Conservation (phyloP, 2,113 vertebrate species). For the Chrysemys picta region DNA sequence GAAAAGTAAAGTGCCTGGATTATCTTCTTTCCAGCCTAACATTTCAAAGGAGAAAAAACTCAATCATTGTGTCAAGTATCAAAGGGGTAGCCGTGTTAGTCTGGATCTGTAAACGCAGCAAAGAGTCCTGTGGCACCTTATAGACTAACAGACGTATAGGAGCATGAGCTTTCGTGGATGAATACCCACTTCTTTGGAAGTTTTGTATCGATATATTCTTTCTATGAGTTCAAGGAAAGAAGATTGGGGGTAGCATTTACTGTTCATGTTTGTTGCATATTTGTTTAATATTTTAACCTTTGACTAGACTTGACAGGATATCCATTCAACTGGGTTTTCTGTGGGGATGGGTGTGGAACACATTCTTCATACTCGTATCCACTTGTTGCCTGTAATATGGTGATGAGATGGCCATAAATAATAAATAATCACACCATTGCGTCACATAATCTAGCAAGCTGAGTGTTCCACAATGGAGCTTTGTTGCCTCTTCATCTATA, state of each 20-base stretch:
- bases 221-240: neutral
- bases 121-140: no score
- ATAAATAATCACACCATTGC: slow-evolving; percentile 30
- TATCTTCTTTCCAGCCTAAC: neutral
- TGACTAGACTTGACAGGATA: neutral
- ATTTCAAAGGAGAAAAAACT: neutral
- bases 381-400: slow-evolving; percentile 40
- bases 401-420: slow-evolving; percentile 53
- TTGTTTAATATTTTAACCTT: slow-evolving; percentile 46
- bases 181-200: neutral
- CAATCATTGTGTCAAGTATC: neutral
- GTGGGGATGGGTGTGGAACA: neutral
- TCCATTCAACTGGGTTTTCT: slow-evolving; percentile 1
- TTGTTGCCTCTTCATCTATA: slow-evolving; percentile 24
- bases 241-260: neutral
- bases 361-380: neutral
- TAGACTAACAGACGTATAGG: no score
- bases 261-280: neutral
- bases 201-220: neutral
- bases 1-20: neutral
- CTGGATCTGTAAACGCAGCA: no score
- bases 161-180: no score
- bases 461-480: slow-evolving; percentile 2
- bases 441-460: slow-evolving; percentile 24
- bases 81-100: no score